Conservation (phyloP, 2,888 invertebrate species). For the Andrena bucephala region DNA sequence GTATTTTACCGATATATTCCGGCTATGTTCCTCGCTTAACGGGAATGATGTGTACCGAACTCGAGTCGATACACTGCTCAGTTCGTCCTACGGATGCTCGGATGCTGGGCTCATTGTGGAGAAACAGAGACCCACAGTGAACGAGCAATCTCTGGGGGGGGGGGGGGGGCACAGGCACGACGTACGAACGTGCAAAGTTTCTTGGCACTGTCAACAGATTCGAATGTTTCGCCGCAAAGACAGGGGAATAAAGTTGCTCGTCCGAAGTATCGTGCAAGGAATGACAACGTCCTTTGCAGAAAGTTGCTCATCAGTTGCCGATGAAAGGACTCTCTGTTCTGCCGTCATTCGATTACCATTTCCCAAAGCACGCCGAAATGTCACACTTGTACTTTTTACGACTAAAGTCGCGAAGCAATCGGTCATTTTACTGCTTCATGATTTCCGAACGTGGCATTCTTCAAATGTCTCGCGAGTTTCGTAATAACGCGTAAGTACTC, state of each 20-base stretch:
- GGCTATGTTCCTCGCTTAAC: slow-evolving; percentile 38
- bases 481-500: background rate
- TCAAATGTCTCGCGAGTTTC: background rate
- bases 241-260: background rate
- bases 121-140: slow-evolving; percentile 9
- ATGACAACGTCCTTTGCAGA: background rate
- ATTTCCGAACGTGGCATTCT: background rate
- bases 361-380: background rate
- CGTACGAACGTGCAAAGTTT: slow-evolving; percentile 7
- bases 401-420: background rate
- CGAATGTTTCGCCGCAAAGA: background rate
- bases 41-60: slow-evolving; percentile 27
- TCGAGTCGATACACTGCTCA: slow-evolving; percentile 23
- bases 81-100: slow-evolving; percentile 14
- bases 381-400: background rate
- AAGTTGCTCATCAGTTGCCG: background rate
- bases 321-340: background rate
- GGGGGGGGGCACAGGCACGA: slow-evolving; percentile 9
- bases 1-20: slow-evolving; percentile 43
- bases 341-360: background rate
- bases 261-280: background rate
- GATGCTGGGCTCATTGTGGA: slow-evolving; percentile 8
- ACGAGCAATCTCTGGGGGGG: slow-evolving; percentile 14
- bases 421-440: background rate
- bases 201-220: slow-evolving; percentile 16